These are phyloP conservation scores for Notechis scutatus DNA, from an alignment of 2,113 vertebrate species.

Conservation along the genomic window DNA sequence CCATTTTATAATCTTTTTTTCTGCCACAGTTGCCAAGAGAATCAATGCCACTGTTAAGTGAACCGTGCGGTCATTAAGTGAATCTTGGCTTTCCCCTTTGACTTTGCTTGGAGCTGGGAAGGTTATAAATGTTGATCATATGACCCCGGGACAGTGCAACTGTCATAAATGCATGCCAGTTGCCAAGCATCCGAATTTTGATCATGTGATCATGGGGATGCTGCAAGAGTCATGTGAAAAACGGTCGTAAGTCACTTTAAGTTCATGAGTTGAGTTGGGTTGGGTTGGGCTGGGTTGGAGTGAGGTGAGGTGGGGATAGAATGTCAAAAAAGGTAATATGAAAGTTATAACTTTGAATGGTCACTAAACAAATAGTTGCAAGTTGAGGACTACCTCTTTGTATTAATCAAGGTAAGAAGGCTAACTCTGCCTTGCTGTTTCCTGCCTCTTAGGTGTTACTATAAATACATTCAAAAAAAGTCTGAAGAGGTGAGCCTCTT, in stretches of 20 bases:
- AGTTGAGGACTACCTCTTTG: not conserved
- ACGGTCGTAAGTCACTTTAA: not conserved
- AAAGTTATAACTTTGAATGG: not conserved
- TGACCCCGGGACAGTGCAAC: not conserved
- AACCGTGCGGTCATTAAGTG: not conserved
- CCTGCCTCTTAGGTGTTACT: not conserved
- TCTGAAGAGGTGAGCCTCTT: not conserved
- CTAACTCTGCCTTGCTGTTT: not conserved
- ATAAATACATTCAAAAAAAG: not conserved
- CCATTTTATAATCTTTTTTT: not conserved
- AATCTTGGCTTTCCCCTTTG: not conserved
- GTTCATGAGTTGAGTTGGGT: no score
- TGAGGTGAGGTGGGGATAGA: no score
- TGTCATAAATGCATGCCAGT: not conserved
- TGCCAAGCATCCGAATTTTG: not conserved
- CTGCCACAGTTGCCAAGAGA: not conserved
- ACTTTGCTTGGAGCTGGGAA: not conserved
- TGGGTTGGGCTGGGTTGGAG: no score
- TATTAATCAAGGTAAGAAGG: not conserved
- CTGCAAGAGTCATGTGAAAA: not conserved
- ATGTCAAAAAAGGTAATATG: no score
- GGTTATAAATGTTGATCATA: not conserved
- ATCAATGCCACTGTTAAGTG: not conserved
- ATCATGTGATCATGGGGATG: not conserved
- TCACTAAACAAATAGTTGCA: not conserved